Evolutionary conservation across 1,140 invertebrate species (phyloP).

Genomic region (Cyphomyrmex costatus): DNA sequence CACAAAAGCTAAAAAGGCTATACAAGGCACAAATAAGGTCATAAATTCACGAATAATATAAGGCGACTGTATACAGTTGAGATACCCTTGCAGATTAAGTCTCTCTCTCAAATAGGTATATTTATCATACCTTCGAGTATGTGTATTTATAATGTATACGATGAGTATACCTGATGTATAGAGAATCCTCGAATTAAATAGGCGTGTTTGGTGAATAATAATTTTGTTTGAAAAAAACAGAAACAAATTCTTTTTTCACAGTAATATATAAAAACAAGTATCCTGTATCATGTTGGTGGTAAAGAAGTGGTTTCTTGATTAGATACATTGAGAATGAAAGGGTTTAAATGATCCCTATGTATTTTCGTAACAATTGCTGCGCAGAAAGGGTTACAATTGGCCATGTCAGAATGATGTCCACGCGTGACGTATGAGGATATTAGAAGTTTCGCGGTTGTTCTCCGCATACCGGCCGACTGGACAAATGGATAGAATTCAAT

Average conservation of each 20-base stretch:
- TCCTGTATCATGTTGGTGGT: neutral
- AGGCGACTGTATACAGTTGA: constrained; percentile 63
- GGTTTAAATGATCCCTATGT: neutral
- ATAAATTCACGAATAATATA: constrained; percentile 73
- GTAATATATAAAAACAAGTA: neutral
- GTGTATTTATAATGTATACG: neutral
- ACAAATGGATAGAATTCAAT: constrained; percentile 83
- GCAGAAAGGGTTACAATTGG: constrained; percentile 52
- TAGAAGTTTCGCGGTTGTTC: constrained; percentile 78
- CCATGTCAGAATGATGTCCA: constrained; percentile 35
- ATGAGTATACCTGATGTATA: constrained; percentile 63
- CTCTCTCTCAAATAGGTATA: constrained; percentile 66
- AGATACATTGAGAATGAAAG: neutral
- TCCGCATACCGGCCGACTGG: constrained; percentile 59
- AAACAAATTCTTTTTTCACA: neutral
- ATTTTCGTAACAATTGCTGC: constrained; percentile 48
- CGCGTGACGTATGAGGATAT: constrained; percentile 79
- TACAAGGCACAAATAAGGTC: constrained; percentile 56
- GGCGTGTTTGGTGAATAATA: neutral
- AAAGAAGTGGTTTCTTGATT: constrained; percentile 22
- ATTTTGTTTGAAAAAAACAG: neutral
- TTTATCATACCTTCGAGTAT: constrained; percentile 70
- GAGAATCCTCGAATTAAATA: constrained; percentile 21
- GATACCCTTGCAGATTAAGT: constrained; percentile 78
- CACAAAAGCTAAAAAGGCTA: constrained; percentile 34